Base-by-base conservation (phyloP, 2,888 invertebrate species). In the Euplagia quadripunctaria region DNA sequence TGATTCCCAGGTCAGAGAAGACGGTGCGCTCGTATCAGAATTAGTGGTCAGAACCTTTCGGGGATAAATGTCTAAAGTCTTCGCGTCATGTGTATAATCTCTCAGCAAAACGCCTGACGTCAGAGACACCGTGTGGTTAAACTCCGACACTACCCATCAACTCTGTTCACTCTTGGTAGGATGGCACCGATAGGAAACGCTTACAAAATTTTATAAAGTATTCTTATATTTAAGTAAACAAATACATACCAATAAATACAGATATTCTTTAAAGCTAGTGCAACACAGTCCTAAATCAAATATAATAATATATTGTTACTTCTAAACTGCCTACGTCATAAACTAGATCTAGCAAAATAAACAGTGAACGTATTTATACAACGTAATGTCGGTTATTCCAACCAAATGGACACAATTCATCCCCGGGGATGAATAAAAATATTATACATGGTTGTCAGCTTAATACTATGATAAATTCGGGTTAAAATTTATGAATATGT, bases 381-480 rank as follows among this genome's bases (percentile, higher is more conserved):
- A 70, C 52, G 12, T 70, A 70, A 73, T 51, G 65, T 70, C 76
- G 81, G 80, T 82, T 72, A 63, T 68, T 67, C 82, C 84, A 79
- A 73, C 82, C 84, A 87, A 89, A 90, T 88, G 88, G 87, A 87
- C 88, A 90, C 87, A 90, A 91, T 91, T 87, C 87, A 85, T 86
- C 92, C 89, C 89, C 72, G 76, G 88, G 91, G 92, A 88, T 85
- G 83, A 92, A 92, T 92, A 92, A 91, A 92, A 92, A 92, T 93
- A 92, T 92, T 91, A 91, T 91, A 93, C 90, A 90, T 88, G 84
- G 81, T 89, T 89, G 91, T 93, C 88, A 89, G 89, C 86, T 90
- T 92, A 91, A 92, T 92, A 92, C 91, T 85, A 91, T 93, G 92
- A 93, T 92, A 88, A 89, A 93, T 92, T 89, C 86, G 87, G 89